Percentiles rank a stretch among this genome's conserved stretches.
phyloP scores from a whole-genome alignment of 2,113 vertebrate genomes.

The Apaloderma vittatum region DNA sequence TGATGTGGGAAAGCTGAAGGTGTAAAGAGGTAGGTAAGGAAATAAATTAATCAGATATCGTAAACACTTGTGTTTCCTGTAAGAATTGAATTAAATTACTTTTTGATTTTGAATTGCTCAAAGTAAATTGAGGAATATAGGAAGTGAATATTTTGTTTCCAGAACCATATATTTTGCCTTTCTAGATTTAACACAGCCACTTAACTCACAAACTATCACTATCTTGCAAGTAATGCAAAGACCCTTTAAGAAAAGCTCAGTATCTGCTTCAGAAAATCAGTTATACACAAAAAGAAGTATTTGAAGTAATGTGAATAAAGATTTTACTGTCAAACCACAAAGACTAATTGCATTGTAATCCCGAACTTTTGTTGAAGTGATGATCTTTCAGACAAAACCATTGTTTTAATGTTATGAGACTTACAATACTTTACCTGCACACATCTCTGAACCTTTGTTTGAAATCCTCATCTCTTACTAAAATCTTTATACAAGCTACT shows the following conservation, averaged over 20 bases:
- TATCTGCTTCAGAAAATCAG: not conserved
- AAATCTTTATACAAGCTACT: not conserved
- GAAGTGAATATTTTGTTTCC: not conserved
- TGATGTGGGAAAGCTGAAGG: not conserved
- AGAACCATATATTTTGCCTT: not conserved
- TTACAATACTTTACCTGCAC: not conserved
- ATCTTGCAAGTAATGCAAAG: not conserved
- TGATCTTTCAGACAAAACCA: not conserved
- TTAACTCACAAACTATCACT: not conserved
- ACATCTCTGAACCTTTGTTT: not conserved
- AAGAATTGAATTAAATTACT: constrained; percentile 9
- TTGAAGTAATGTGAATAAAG: not conserved
- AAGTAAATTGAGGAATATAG: not conserved
- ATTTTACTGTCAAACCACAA: not conserved
- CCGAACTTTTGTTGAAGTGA: not conserved
- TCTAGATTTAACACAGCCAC: not conserved
- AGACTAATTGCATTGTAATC: not conserved
- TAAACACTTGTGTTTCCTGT: not conserved
- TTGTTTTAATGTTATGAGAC: not conserved
- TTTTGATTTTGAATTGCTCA: not conserved
- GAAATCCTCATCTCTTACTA: not conserved
- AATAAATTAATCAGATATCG: constrained; percentile 16
- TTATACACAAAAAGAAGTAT: not conserved
- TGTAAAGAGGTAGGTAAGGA: not conserved
- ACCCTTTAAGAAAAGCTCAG: not conserved